Base-by-base conservation (phyloP, 2,888 invertebrate genomes). In the Ichneumoninae sp. region DNA sequence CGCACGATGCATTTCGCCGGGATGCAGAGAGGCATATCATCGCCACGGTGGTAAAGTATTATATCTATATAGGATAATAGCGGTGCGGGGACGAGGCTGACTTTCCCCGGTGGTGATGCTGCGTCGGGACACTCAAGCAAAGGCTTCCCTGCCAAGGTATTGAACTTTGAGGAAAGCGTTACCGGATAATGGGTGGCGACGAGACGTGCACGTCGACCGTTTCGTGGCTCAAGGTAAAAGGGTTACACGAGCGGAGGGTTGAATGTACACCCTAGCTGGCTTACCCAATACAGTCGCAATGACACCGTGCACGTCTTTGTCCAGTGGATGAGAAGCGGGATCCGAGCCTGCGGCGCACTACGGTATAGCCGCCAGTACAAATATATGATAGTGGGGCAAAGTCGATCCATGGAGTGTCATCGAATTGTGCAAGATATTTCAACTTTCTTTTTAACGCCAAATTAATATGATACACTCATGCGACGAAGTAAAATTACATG, bases 1-100 rank as follows among this genome's bases (percentile, higher is more conserved):
- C 65, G 70, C 33, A 74, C 68, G 72, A 68, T 22, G 68, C 66
- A 82, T 71, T 77, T 82, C 57, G 54, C 22, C 62, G 65, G 47
- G 71, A 13, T 36, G 76, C 65, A 54, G 68, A 47, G 26, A 72
- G 47, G 71, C 47, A 79, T 62, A 62, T 71, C 62, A 79, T 79
- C 70, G 52, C 50, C 70, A 16, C 62, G 33, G 13, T 60, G 33
- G 33, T 33, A 47, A 62, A 62, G 44, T 47, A 71, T 50, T 69
- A 62, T 70, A 33, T 36, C 70, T 60, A 68, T 60, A 33, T 57
- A 13, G 30, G 7, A 33, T 52, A 62, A 33, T 30, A 62, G 33
- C n/a, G n/a, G n/a, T 16, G 10, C 22, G 16, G 50, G 36, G 33
- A 36, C 57, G 66, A 60, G 44, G n/a, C 36, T 30, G 5, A 54